These are phyloP conservation scores for Pissodes strobi DNA, from an alignment of 1,140 invertebrate species.

Conservation along the genomic window DNA sequence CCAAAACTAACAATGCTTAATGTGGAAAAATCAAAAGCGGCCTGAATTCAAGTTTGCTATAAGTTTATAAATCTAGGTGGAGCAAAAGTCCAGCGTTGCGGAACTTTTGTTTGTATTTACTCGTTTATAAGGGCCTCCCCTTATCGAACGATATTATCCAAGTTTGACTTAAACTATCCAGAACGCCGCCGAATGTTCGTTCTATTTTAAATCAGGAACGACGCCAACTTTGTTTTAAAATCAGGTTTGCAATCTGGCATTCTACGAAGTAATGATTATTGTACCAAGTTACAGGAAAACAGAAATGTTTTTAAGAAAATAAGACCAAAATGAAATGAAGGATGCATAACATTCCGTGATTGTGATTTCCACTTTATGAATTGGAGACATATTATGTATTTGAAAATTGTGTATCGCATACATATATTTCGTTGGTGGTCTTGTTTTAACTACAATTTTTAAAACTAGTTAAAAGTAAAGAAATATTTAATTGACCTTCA, in stretches of 20 bases:
- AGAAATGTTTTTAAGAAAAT: background rate
- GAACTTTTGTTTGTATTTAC: constrained; percentile 14
- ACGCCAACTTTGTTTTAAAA: constrained; percentile 18
- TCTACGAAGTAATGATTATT: background rate
- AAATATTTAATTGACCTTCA: too few relatives aligned
- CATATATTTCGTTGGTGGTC: too few relatives aligned
- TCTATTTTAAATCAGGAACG: constrained; percentile 13
- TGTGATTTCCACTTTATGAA: too few relatives aligned
- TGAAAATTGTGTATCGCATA: too few relatives aligned
- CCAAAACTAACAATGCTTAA: too few relatives aligned
- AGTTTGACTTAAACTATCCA: constrained; percentile 6
- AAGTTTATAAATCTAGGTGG: background rate
- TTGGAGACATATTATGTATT: too few relatives aligned
- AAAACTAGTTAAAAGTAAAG: too few relatives aligned
- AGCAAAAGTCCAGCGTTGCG: background rate
- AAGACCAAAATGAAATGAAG: constrained; percentile 17
- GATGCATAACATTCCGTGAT: too few relatives aligned
- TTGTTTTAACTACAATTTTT: too few relatives aligned
- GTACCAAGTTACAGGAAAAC: background rate
- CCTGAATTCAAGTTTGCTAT: background rate
- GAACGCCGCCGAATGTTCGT: constrained; percentile 2
- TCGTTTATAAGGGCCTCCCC: background rate
- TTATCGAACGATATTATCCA: constrained; percentile 5
- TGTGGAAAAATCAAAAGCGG: too few relatives aligned
- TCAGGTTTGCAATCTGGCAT: background rate